Percentiles rank a stretch among this genome's conserved stretches.
Evolutionary conservation across 2,888 invertebrate species (phyloP).

Genomic region (Copidosoma aretas): DNA sequence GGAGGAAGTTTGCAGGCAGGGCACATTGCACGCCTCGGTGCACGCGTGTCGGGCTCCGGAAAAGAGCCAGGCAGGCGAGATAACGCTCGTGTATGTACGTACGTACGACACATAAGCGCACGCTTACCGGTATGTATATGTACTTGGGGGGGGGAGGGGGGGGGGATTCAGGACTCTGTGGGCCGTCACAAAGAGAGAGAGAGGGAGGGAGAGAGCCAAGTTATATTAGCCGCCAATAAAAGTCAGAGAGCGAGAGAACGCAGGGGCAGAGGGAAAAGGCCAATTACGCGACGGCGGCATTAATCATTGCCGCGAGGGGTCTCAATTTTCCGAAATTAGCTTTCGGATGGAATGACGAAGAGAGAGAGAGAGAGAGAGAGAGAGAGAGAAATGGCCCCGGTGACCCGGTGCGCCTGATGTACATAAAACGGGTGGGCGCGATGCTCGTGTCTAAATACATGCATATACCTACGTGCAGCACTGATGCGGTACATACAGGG

Average conservation of each 20-base stretch:
- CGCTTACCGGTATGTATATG: too few species aligned
- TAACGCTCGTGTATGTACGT: too few species aligned
- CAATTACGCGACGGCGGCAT: constrained; percentile 16
- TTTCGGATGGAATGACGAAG: background rate
- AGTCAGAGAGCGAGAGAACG: background rate
- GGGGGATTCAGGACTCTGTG: background rate
- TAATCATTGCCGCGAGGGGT: constrained; percentile 12
- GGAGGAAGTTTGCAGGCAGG: too few species aligned
- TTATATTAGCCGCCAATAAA: background rate
- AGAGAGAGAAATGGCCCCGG: constrained; percentile 1
- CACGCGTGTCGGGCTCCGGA: too few species aligned
- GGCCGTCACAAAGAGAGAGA: background rate
- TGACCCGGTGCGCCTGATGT: background rate
- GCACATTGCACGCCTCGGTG: too few species aligned
- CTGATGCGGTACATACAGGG: too few species aligned
- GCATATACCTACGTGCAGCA: too few species aligned
- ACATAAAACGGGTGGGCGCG: too few species aligned
- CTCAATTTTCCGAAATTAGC: constrained; percentile 17
- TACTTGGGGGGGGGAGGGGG: background rate
- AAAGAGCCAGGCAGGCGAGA: too few species aligned
- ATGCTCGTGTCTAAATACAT: too few species aligned
- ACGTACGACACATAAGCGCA: too few species aligned
- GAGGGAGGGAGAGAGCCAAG: too few species aligned
- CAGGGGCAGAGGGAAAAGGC: background rate
- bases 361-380: constrained; percentile 10